Evolutionary conservation across 2,797 vertebrate genomes (phyloP), one percentile per base, ranked within the genome.

Genomic region (Hephaestus fuliginosus): DNA sequence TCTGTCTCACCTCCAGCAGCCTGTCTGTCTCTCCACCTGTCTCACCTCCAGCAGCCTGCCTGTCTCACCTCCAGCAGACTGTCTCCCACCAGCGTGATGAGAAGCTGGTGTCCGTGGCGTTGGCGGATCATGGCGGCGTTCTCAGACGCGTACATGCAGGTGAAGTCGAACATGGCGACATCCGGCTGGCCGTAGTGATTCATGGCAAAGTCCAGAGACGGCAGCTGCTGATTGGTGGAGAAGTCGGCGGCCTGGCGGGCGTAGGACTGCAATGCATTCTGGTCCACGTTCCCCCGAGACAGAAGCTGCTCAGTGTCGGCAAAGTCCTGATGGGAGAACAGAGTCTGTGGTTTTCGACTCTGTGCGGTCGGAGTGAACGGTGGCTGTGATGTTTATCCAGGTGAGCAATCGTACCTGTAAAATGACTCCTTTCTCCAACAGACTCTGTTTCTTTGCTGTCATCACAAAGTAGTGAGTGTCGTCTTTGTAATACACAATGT

Each of bases 401-500:
- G 7, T 69, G 51, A 64, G 94, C 80, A 0, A 1, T 1, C 3
- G 74, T 88, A 99, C 98, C 72, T 96, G 96, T 14, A 97, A 81
- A 87, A 99, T 98, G 71, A 99, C 98, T 67, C 97, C 96, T 92
- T 99, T 99, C 43, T 98, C 97, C 94, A 99, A 86, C 75, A 99
- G 93, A 88, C 98, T 99, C 91, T 97, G 98, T 71, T 99, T 99
- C 96, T 99, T 99, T 75, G 98, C 98, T 0, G 98, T 99, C 98
- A 99, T 99, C 61, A 99, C 98, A 63, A 99, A 99, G 92, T 99
- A 99, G 91, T 99, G 98, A 0, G 98, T 99, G 90, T 99, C 97
- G 13, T 99, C 98, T 89, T 99, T 99, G 88, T 99, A 99, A 92
- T 99, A 99, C 25, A 99, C 98, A 1, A 99, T 98, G 93, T 99